These are phyloP conservation scores for Brachyptera putata DNA, from an alignment of 2,888 invertebrate genomes.

Conservation along the genomic window DNA sequence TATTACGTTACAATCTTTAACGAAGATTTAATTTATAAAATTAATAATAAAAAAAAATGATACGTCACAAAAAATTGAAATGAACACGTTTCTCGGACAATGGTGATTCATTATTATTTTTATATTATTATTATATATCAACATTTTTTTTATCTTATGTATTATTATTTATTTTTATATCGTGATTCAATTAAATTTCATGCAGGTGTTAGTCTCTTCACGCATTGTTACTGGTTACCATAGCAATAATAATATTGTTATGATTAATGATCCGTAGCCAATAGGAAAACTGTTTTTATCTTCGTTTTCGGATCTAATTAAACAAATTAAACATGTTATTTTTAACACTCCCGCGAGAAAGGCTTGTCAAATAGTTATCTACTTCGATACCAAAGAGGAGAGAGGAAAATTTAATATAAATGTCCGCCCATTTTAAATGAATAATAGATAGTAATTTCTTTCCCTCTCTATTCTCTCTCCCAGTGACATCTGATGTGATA, in stretches of 20 bases:
- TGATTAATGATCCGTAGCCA: conserved; percentile 13
- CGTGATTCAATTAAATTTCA: conserved; percentile 16
- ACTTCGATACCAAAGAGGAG: neutral
- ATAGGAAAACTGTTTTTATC: conserved; percentile 11
- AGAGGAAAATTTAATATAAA: conserved; percentile 1
- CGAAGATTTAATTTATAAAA: conserved; percentile 2
- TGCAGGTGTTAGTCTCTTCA: neutral
- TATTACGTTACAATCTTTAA: too few relatives aligned
- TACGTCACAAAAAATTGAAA: neutral
- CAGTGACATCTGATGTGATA: conserved; percentile 2
- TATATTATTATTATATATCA: too few relatives aligned
- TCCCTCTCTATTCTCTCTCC: neutral
- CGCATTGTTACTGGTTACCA: conserved; percentile 9
- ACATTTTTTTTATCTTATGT: conserved; percentile 9
- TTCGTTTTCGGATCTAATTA: conserved; percentile 27
- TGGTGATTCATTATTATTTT: conserved; percentile 15
- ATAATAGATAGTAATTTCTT: conserved; percentile 6
- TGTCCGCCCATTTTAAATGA: conserved; percentile 14
- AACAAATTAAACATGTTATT: conserved; percentile 31
- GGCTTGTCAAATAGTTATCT: conserved; percentile 16
- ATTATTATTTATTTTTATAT: conserved; percentile 1
- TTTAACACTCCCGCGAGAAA: conserved; percentile 27
- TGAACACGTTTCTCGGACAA: neutral
- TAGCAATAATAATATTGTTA: neutral
- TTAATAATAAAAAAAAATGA: neutral